A percentile compares a stretch with the other conserved stretches of the same genome.
Evolutionary conservation across 2,888 invertebrate species (phyloP).

Genomic region (Mellilla xanthometata): DNA sequence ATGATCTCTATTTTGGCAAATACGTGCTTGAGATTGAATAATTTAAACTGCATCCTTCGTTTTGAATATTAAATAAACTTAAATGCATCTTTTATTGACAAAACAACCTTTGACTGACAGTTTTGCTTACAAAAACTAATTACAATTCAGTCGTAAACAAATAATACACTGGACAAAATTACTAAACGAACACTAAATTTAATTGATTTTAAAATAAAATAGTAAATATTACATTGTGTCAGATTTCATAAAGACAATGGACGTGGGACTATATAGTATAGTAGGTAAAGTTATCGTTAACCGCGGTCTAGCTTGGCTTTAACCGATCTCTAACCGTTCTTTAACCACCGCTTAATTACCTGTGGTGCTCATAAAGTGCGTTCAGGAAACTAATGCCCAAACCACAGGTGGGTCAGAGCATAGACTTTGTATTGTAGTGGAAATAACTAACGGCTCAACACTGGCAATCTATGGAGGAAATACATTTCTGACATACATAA

Average conservation of each 20-base stretch:
- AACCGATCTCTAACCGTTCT: conserved; percentile 37
- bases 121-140: conserved; percentile 3
- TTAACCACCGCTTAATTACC: conserved; percentile 72
- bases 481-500: background rate
- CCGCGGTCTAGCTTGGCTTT: conserved; percentile 22
- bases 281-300: conserved; percentile 53
- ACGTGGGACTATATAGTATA: conserved; percentile 48
- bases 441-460: conserved; percentile 15
- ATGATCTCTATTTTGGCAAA: no score
- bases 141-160: conserved; percentile 4
- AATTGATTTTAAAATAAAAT: conserved; percentile 10
- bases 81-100: background rate
- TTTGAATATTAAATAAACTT: background rate
- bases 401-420: conserved; percentile 70
- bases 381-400: conserved; percentile 70
- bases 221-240: conserved; percentile 48
- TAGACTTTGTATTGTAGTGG: conserved; percentile 36
- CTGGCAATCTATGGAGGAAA: conserved; percentile 9
- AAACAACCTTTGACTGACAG: background rate
- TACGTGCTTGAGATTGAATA: no score
- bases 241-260: conserved; percentile 63
- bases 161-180: conserved; percentile 4
- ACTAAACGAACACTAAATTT: background rate
- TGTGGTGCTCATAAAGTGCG: conserved; percentile 54
- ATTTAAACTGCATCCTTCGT: no score